Conservation (phyloP, 2,888 invertebrate species). For the Mechanitis mazaeus region DNA sequence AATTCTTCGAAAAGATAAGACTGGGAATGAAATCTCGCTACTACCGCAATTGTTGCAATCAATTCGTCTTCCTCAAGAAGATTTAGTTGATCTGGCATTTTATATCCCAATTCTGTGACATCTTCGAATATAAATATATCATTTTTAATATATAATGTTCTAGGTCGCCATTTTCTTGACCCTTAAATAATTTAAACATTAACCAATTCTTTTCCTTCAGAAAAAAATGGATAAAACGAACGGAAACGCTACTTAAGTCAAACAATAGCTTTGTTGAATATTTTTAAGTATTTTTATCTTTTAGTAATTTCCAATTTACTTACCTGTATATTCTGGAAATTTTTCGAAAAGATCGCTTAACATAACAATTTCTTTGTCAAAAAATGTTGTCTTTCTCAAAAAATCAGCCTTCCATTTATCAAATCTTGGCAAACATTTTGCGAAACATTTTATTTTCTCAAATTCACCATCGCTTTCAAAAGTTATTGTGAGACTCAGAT, state of each 20-base stretch:
- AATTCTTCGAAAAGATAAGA: conserved; percentile 65
- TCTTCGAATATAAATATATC: conserved; percentile 65
- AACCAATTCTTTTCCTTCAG: background rate
- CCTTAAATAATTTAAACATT: conserved; percentile 35
- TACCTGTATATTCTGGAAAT: conserved; percentile 49
- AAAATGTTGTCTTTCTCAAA: conserved; percentile 49
- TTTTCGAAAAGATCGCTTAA: conserved; percentile 49
- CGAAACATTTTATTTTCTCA: conserved; percentile 64
- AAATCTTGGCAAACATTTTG: conserved; percentile 76
- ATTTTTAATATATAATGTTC: conserved; percentile 43
- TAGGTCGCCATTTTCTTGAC: conserved; percentile 53
- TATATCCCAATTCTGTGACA: conserved; percentile 48
- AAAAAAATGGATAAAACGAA: too few species aligned
- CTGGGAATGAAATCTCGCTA: conserved; percentile 72
- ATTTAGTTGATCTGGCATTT: conserved; percentile 45
- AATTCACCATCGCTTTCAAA: conserved; percentile 34
- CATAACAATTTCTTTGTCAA: conserved; percentile 57
- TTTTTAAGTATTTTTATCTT: too few species aligned
- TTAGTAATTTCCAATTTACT: conserved; percentile 14
- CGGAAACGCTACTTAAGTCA: too few species aligned
- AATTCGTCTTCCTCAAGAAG: conserved; percentile 57
- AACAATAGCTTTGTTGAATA: too few species aligned
- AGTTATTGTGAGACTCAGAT: conserved; percentile 48
- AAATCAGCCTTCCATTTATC: conserved; percentile 65
- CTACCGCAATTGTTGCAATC: conserved; percentile 52